Evolutionary conservation across 2,797 vertebrate species (phyloP), one percentile per base, ranked within the genome.

Genomic region (Numenius phaeopus): DNA sequence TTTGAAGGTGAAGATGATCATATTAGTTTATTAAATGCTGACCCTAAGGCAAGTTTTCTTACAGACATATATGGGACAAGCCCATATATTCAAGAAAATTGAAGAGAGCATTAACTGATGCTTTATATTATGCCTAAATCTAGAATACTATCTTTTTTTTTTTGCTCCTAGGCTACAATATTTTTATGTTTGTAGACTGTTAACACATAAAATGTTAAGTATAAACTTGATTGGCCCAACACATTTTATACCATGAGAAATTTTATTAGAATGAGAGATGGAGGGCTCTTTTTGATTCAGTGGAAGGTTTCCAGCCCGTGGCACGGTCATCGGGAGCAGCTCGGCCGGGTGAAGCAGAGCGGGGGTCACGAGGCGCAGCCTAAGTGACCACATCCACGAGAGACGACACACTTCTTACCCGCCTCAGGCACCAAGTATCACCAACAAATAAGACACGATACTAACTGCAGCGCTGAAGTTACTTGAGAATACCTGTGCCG

Each of bases 351-450:
- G 26, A 72, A 55, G n/a, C 3, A 1, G 69, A 52, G 39, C 2
- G 0, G 12, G 27, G n/a, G 49, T 3, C 1, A 1, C 1, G 1
- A 71, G 30, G 44, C 5, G 1, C 9, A 57, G 40, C 34, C 30
- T 20, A 32, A 69, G 37, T 16, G 39, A 34, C 54, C 26, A 7
- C 34, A 59, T 5, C 32, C 49, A 24, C 0, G 1, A 67, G 59
- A 59, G 39, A 54, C 14, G 20, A 82, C 2, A 2, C 5, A 4
- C 40, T 67, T 86, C n/a, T 62, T 49, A 13, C 39, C 32, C 18
- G 8, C 26, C 47, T 50, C 55, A 42, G 40, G 17, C 10, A 21
- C 24, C 1, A 0, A 52, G 37, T 59, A 49, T 9, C 5, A 1
- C 29, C 0, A 0, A 30, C 44, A 77, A 62, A 3, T 22, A 46